These are phyloP conservation scores for Neomonachus schauinslandi DNA, from an alignment of 2,113 vertebrate genomes.

Conservation along the genomic window DNA sequence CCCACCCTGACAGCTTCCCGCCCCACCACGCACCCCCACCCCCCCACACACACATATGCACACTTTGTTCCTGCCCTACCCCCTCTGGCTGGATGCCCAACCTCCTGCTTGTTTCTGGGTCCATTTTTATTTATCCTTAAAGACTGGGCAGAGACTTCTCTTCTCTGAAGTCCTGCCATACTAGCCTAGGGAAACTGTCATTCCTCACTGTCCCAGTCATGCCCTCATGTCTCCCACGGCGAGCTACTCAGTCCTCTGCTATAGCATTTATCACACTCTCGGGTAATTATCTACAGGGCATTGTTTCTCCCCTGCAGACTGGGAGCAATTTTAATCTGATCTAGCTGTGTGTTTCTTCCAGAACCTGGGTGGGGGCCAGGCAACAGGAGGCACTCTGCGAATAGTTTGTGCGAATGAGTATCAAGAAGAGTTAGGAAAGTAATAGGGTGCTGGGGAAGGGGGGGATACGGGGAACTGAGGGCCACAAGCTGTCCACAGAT, in stretches of 20 bases:
- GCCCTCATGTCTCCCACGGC: neutral
- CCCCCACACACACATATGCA: neutral
- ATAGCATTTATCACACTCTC: neutral
- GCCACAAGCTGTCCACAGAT: neutral
- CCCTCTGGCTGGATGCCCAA: neutral
- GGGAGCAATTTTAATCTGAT: conserved; percentile 34
- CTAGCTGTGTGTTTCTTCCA: neutral
- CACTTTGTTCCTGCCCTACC: neutral
- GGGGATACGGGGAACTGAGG: neutral
- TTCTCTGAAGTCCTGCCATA: conserved; percentile 41
- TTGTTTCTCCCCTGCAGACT: neutral
- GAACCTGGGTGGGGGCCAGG: neutral
- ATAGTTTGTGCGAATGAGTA: neutral
- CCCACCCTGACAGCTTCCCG: neutral
- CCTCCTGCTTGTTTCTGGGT: neutral
- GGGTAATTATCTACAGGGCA: neutral
- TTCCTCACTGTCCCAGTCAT: neutral
- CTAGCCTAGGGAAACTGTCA: neutral
- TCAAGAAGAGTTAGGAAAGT: neutral
- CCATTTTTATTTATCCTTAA: neutral
- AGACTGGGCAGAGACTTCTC: neutral
- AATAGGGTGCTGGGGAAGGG: neutral
- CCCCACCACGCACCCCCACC: rapidly evolving
- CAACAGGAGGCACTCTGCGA: neutral
- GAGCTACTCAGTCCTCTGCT: neutral